Evolutionary conservation across 1,140 invertebrate species (phyloP), one percentile per base, ranked within the genome.

Genomic region (Aphaenogaster floridana): DNA sequence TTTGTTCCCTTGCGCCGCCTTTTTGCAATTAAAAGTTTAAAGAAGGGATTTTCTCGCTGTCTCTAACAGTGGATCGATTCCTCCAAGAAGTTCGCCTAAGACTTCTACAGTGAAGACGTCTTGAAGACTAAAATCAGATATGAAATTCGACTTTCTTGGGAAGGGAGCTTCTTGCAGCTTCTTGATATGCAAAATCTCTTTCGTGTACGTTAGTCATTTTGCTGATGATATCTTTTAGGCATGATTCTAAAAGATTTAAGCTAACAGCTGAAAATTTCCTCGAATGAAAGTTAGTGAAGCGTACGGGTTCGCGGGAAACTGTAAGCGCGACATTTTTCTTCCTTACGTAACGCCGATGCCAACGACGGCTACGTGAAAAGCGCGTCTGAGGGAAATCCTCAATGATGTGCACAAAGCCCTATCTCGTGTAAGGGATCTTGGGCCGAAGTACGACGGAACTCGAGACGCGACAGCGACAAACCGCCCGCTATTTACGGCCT

Each of bases 1-100:
- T 86, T 86, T 63, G 74, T 86, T 86, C 71, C 48, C 50, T 68
- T 85, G 71, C 45, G 59, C 83, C 61, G 74, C 54, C 66, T 88
- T 88, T 78, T 79, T 76, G 54, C 66, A 88, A 88, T 86, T 86
- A 88, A 86, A 86, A 86, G 61, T 72, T 78, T 42, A 84, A 84
- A 50, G 69, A 76, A 84, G 80, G 69, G 69, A 84, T 84, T 84
- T 84, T 84, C 80, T 84, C 57, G 68, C 69, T 84, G 80, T 84
- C 80, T 69, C 80, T 61, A 84, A 74, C 69, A 48, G 54, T 50
- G 80, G 69, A 84, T 84, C 69, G 54, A 84, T 61, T 9, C 69
- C 13, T 50, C 21, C 80, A 13, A 59, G 68, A 84, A 84, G 69
- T 84, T 76, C 54, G 80, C 54, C 54, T 50, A 63, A 74, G 80